Percentiles rank a stretch among this genome's conserved stretches.
phyloP scores from a whole-genome alignment of 2,888 invertebrate species.

The Leptopilina myrica region DNA sequence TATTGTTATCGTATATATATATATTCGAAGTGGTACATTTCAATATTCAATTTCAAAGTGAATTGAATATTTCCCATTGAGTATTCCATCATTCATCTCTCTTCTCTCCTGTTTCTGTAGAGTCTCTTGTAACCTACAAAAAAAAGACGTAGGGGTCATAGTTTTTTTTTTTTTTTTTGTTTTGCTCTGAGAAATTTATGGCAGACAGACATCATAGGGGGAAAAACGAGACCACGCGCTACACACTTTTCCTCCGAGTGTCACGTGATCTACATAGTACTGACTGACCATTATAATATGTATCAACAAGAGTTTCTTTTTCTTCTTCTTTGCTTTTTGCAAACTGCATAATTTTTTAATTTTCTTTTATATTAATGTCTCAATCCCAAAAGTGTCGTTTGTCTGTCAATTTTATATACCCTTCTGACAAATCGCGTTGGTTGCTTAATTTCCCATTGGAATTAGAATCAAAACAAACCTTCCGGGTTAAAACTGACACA shows the following conservation, averaged over 20 bases:
- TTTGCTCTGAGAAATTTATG: slow-evolving; percentile 25
- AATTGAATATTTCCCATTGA: slow-evolving; percentile 30
- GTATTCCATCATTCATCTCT: slow-evolving; percentile 23
- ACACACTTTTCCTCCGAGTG: slow-evolving; percentile 28
- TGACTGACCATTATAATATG: neutral
- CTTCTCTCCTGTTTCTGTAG: neutral
- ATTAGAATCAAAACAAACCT: slow-evolving; percentile 10
- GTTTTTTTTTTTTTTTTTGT: slow-evolving; percentile 23
- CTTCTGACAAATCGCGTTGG: slow-evolving; percentile 3
- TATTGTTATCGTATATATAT: neutral
- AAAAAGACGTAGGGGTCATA: slow-evolving; percentile 19
- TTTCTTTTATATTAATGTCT: slow-evolving; percentile 3
- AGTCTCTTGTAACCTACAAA: slow-evolving; percentile 2
- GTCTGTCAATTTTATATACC: neutral
- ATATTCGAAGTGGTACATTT: neutral
- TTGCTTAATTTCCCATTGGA: slow-evolving; percentile 39
- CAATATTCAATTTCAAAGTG: slow-evolving; percentile 30
- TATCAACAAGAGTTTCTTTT: neutral
- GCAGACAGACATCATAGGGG: neutral
- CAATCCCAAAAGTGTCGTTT: slow-evolving; percentile 16
- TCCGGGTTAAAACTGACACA: neutral
- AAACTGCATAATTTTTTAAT: slow-evolving; percentile 16
- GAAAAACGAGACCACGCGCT: slow-evolving; percentile 15
- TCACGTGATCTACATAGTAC: slow-evolving; percentile 12
- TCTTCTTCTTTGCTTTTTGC: neutral